Conservation (phyloP, 1,140 invertebrate species). For the Condylostylus longicornis region DNA sequence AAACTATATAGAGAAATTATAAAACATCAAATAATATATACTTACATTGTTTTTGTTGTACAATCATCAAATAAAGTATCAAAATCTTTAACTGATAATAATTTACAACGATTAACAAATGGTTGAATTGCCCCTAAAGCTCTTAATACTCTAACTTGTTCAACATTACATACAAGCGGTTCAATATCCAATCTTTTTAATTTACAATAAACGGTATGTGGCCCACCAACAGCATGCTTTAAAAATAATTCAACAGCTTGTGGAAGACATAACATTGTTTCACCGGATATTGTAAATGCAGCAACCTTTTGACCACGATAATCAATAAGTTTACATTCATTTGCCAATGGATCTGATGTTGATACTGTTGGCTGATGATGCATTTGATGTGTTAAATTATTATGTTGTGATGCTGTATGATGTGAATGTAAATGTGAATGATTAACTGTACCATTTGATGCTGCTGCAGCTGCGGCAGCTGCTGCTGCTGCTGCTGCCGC, state of each 20-base stretch:
- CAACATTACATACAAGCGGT: slow-evolving; percentile 97
- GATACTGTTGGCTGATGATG: slow-evolving; percentile 60
- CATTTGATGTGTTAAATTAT: slow-evolving; percentile 35
- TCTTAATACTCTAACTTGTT: slow-evolving; percentile 93
- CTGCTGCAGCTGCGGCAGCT: slow-evolving; percentile 30
- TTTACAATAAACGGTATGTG: slow-evolving; percentile 98
- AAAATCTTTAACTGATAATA: slow-evolving; percentile 96
- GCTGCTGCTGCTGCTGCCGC: too few species aligned
- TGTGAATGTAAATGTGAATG: slow-evolving; percentile 32
- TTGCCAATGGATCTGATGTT: slow-evolving; percentile 79
- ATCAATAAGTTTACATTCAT: slow-evolving; percentile 92
- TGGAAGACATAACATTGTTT: slow-evolving; percentile 93
- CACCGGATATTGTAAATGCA: slow-evolving; percentile 89
- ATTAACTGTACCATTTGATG: slow-evolving; percentile 30
- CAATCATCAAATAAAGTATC: slow-evolving; percentile 98
- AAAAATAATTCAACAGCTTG: slow-evolving; percentile 98
- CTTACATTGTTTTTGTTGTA: too few species aligned
- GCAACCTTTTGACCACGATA: slow-evolving; percentile 94
- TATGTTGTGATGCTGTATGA: slow-evolving; percentile 30
- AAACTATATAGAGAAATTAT: too few species aligned
- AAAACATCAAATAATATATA: too few species aligned
- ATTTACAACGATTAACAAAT: slow-evolving; percentile 96
- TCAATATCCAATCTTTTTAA: slow-evolving; percentile 96
- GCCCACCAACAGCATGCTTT: slow-evolving; percentile 93
- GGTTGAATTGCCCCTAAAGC: slow-evolving; percentile 97